Percentiles rank a stretch among this genome's conserved stretches.
Evolutionary conservation across 2,113 vertebrate genomes (phyloP).

Genomic region (Pipra filicauda): DNA sequence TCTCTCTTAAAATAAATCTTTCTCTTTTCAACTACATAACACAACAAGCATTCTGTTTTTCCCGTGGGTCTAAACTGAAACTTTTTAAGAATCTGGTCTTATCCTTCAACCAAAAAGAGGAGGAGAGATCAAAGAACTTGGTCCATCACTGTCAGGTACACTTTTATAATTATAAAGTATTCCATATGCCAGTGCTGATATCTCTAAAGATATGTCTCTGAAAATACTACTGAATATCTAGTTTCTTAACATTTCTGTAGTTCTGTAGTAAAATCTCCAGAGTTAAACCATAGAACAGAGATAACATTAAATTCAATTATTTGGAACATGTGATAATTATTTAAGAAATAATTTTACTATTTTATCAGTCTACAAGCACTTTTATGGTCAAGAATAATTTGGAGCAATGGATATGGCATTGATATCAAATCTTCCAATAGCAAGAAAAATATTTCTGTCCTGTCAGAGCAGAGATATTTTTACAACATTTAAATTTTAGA

Average conservation of each 20-base stretch:
- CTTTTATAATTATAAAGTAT: not conserved
- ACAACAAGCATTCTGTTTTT: not conserved
- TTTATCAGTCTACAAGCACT: not conserved
- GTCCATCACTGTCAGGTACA: not conserved
- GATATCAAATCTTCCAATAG: not conserved
- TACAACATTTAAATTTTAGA: not conserved
- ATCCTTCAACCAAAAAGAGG: not conserved
- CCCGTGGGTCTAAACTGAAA: not conserved
- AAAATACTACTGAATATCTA: not conserved
- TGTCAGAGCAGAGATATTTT: not conserved
- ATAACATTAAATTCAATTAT: not conserved
- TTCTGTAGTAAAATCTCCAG: not conserved
- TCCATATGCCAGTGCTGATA: not conserved
- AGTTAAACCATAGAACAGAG: not conserved
- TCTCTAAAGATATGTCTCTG: not conserved
- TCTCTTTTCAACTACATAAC: not conserved
- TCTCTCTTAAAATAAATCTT: constrained; percentile 18
- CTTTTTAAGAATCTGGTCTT: constrained; percentile 2
- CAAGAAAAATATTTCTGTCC: not conserved
- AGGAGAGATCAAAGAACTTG: constrained; percentile 10
- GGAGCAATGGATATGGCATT: not conserved
- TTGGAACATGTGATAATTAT: not conserved
- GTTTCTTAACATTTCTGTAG: not conserved
- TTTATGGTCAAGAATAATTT: not conserved
- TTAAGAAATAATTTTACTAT: not conserved